Evolutionary conservation across 2,797 vertebrate genomes (phyloP).

Genomic region (Sebastes kiyomatsui): DNA sequence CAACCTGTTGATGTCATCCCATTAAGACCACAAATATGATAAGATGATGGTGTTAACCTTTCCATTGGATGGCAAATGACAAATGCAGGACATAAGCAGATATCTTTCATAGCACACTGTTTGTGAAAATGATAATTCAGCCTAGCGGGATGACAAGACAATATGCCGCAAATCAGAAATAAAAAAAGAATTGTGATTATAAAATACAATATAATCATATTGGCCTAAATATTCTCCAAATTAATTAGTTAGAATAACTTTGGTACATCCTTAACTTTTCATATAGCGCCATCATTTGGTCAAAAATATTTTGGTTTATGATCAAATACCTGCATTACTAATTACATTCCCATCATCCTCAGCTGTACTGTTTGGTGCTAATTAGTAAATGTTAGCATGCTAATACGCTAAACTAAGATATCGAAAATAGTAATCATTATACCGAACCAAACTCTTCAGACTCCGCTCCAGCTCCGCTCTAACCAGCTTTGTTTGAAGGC

Average conservation of each 20-base stretch:
- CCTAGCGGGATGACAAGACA: neutral
- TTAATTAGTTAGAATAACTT: neutral
- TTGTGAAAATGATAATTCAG: neutral
- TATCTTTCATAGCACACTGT: neutral
- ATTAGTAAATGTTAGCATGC: neutral
- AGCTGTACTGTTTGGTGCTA: neutral
- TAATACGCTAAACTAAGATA: neutral
- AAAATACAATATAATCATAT: no score
- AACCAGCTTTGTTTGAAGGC: no score
- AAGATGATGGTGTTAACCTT: neutral
- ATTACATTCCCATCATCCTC: no score
- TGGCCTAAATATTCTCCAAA: no score
- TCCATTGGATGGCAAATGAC: neutral
- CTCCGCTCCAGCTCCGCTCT: no score
- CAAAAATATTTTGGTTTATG: no score
- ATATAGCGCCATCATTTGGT: no score
- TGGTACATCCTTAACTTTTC: neutral
- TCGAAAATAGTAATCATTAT: neutral
- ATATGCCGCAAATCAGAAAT: neutral
- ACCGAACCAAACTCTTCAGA: no score
- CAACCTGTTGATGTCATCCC: neutral
- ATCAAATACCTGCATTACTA: no score
- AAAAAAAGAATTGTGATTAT: neutral
- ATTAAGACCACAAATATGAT: neutral
- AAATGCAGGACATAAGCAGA: neutral